phyloP scores from a whole-genome alignment of 2,888 invertebrate species.

The Dryobota labecula region DNA sequence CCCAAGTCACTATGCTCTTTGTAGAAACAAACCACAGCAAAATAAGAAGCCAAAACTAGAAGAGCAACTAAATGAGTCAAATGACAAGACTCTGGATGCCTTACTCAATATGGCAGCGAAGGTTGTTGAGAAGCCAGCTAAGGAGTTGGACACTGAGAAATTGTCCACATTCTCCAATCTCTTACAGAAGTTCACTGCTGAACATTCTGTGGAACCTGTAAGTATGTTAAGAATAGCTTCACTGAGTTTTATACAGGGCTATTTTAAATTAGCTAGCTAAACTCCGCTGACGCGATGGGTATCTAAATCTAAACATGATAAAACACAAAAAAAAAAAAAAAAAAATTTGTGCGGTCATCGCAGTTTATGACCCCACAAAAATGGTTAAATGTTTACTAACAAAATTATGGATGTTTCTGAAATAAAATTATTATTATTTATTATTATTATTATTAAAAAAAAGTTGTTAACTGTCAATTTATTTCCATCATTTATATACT shows the following conservation, averaged over 20 bases:
- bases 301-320: too few species aligned
- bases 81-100: constrained; percentile 91
- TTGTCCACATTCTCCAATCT: constrained; percentile 87
- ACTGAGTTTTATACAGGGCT: not conserved
- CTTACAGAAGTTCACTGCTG: constrained; percentile 86
- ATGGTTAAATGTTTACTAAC: too few species aligned
- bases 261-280: too few species aligned
- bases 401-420: too few species aligned
- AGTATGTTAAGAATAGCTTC: constrained; percentile 65
- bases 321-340: too few species aligned
- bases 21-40: constrained; percentile 75
- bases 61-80: constrained; percentile 84
- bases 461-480: too few species aligned
- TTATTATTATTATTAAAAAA: too few species aligned
- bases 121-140: constrained; percentile 75
- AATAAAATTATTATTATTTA: too few species aligned
- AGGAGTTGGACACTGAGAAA: constrained; percentile 81
- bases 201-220: constrained; percentile 84
- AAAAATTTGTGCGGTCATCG: too few species aligned
- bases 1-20: not conserved
- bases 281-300: too few species aligned
- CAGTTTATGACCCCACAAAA: too few species aligned
- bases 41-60: constrained; percentile 80
- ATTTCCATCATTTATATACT: too few species aligned
- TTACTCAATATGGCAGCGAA: constrained; percentile 85